Evolutionary conservation across 1,140 invertebrate species (phyloP), one percentile per base, ranked within the genome.

Genomic region (Bathynomus jamesi): DNA sequence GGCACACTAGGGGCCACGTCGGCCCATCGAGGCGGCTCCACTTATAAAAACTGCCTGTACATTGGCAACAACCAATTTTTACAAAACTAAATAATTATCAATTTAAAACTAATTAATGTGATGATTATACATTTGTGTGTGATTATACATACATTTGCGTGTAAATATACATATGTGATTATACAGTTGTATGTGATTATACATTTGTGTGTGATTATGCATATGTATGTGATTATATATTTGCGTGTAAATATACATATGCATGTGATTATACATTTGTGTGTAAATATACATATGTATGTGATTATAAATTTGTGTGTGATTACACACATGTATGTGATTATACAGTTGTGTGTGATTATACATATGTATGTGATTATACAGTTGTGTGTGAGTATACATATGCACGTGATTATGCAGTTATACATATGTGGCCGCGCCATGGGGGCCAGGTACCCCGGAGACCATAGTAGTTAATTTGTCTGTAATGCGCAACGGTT

Each of bases 351-450:
- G 24, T 62, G 21, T 62, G 21, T 62, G 24, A 8, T 8, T 62
- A 62, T 62, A 27, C 24, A 62, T 62, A 62, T 62, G 21, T 62
- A 62, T 62, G 21, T 62, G 7, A 62, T 62, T 8, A 62, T 62
- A 62, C 21, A 62, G 8, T 62, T 62, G 21, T 27, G 24, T 62
- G 21, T 27, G 24, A 8, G 24, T 21, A 27, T 62, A 27, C 21
- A 62, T 62, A 27, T 62, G 21, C 24, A 62, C 24, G 24, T 62
- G 21, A 11, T 11, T 27, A 27, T 21, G 21, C 21, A 62, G 17
- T 40, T 8, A 8, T 8, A 40, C 17, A 40, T 40, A 40, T 40
- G n/a, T n/a, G n/a, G n/a, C n/a, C n/a, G n/a, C n/a, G n/a, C n/a
- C n/a, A n/a, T n/a, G n/a, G n/a, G n/a, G n/a, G n/a, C n/a, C n/a